These are phyloP conservation scores for Crossocerus cetratus DNA, from an alignment of 2,888 invertebrate genomes.

Conservation along the genomic window DNA sequence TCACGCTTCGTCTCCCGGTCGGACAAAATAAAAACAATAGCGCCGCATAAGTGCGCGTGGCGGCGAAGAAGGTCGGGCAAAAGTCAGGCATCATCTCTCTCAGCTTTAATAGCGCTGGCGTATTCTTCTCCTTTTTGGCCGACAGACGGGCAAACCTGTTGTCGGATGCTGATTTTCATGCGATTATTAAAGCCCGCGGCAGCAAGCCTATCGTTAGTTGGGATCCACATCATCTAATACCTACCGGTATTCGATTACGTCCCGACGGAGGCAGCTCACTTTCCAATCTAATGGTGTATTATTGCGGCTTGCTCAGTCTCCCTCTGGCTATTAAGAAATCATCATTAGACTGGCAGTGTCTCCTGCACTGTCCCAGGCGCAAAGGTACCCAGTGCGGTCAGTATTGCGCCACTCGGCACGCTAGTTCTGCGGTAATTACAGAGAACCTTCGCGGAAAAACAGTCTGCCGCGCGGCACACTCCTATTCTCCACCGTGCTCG, in stretches of 20 bases:
- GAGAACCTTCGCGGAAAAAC: conserved; percentile 4
- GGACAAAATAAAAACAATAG: too few relatives aligned
- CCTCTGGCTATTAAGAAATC: conserved; percentile 36
- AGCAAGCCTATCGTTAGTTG: neutral
- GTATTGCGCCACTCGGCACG: conserved; percentile 26
- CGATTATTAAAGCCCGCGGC: too few relatives aligned
- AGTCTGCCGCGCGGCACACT: neutral
- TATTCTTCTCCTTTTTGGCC: too few relatives aligned
- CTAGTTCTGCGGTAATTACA: conserved; percentile 22
- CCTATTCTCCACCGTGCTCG: neutral
- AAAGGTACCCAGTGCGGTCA: conserved; percentile 6
- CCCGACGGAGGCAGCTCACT: conserved; percentile 4
- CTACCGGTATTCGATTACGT: neutral
- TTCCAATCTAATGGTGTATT: neutral
- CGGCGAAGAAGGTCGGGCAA: too few relatives aligned
- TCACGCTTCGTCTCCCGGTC: neutral
- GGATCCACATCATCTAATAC: neutral
- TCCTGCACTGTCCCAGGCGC: conserved; percentile 13
- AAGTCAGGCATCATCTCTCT: too few relatives aligned
- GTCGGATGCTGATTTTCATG: too few relatives aligned
- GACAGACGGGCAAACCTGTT: too few relatives aligned
- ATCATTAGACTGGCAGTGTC: neutral
- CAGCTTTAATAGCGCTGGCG: too few relatives aligned
- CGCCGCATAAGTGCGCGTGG: too few relatives aligned
- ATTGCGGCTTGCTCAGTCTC: conserved; percentile 13